Evolutionary conservation across 2,113 vertebrate species (phyloP), one percentile per base, ranked within the genome.

Genomic region (Loxodonta africana): DNA sequence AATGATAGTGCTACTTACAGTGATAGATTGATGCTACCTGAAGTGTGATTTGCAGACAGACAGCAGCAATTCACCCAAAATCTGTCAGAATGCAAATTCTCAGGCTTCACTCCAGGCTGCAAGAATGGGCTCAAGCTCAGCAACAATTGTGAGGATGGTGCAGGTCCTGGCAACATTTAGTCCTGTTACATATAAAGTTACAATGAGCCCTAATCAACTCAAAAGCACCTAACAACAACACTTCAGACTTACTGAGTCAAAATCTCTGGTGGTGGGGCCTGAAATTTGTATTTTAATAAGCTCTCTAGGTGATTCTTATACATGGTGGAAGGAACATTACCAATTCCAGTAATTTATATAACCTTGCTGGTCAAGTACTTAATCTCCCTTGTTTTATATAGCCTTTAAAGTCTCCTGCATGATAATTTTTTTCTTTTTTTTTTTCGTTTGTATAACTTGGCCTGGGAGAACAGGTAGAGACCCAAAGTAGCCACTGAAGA

Each of bases 251-350:
- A 44, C 33, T 90, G 41, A 81, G 81, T 88, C n/a, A 84, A 26
- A 91, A 67, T 84, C 53, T 88, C 67, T 84, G 41, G 20, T 84
- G 71, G 78, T 91, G n/a, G 53, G 18, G 69, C 21, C 48, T 83
- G 33, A 28, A 91, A 74, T 95, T 81, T 93, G 10, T 88, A 91
- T 95, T 87, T 94, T 91, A 91, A 77, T 91, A 48, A 91, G 10
- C 20, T 82, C 6, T 60, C 0, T 41, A 81, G 26, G 1, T 51
- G 62, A 88, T 80, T 95, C 10, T 81, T 88, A 67, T 25, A 14
- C 53, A 80, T 53, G 83, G 30, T 81, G 44, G 65, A 67, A 88
- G 53, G 26, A 91, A 5, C 21, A 91, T 84, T 92, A 12, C 30
- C 65, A 85, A 11, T 71, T 86, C n/a, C 23, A 83, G 21, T 92